Percentiles rank a stretch among this genome's conserved stretches.
Conservation (phyloP, 2,888 invertebrate genomes). For the Stenodera caucasica region DNA sequence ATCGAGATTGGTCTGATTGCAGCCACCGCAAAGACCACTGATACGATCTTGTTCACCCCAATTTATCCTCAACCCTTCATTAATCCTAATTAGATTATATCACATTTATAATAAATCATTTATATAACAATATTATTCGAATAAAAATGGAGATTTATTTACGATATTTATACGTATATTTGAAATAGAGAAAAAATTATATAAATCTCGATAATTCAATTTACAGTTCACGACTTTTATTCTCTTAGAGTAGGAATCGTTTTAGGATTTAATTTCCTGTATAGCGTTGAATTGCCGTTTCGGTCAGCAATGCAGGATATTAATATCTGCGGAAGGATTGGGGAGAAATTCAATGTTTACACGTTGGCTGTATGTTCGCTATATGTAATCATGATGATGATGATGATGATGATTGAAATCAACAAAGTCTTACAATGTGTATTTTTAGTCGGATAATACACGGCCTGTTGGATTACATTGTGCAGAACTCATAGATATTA, state of each 20-base stretch:
- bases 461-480: background rate
- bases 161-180: too few relatives aligned
- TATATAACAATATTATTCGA: background rate
- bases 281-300: constrained; percentile 21
- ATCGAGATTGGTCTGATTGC: background rate
- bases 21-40: background rate
- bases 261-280: constrained; percentile 26
- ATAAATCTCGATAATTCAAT: background rate
- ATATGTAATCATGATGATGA: background rate
- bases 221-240: constrained; percentile 5
- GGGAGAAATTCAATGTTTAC: constrained; percentile 24
- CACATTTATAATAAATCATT: background rate
- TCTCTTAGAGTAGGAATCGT: background rate
- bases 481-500: background rate
- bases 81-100: constrained; percentile 6
- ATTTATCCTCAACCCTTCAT: constrained; percentile 5
- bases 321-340: constrained; percentile 29
- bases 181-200: background rate
- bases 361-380: constrained; percentile 21
- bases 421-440: background rate
- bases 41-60: background rate
- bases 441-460: background rate
- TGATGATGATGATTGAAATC: background rate
- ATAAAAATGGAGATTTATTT: too few relatives aligned
- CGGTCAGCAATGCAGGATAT: constrained; percentile 25